A percentile compares a stretch with the other conserved stretches of the same genome.
These are phyloP conservation scores for Beroe ovata DNA, from an alignment of 37 sponge, comb jelly and placozoan genomes.

Conservation along the genomic window DNA sequence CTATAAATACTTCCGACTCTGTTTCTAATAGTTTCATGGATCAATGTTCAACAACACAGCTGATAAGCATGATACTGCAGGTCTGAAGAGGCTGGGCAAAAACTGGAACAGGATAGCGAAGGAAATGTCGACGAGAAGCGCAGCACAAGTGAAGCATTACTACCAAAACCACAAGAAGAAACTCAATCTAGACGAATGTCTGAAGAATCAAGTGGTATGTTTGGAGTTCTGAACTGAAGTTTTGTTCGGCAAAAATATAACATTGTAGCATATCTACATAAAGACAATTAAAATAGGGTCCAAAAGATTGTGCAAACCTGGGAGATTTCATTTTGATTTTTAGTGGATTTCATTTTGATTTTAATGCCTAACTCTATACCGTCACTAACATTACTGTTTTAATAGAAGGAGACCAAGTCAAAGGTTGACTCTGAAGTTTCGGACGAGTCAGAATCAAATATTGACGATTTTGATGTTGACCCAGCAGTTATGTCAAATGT, in stretches of 20 bases:
- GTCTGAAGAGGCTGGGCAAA: slow-evolving; percentile 28
- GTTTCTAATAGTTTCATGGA: too few species aligned
- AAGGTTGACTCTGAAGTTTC: slow-evolving; percentile 25
- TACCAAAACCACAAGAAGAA: slow-evolving; percentile 45
- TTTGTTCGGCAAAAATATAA: too few species aligned
- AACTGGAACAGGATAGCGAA: slow-evolving; percentile 67
- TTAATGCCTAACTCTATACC: too few species aligned
- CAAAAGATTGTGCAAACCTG: too few species aligned
- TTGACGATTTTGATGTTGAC: slow-evolving; percentile 61
- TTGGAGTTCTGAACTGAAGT: too few species aligned
- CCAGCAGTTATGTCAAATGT: slow-evolving; percentile 26
- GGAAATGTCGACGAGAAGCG: slow-evolving; percentile 33
- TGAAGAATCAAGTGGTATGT: slow-evolving; percentile 30
- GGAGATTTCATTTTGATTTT: too few species aligned
- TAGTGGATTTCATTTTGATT: too few species aligned
- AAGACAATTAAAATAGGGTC: too few species aligned
- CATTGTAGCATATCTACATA: too few species aligned
- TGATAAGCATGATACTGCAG: slow-evolving; percentile 2
- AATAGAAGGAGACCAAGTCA: background rate
- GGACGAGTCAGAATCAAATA: slow-evolving; percentile 56
- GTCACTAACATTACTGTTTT: too few species aligned
- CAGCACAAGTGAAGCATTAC: slow-evolving; percentile 64
- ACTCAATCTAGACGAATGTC: slow-evolving; percentile 29
- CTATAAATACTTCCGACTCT: too few species aligned
- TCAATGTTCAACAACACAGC: too few species aligned